Percentiles rank a stretch among this genome's conserved stretches.
Evolutionary conservation across 1,140 invertebrate species (phyloP).

Genomic region (Drosophila bocki): DNA sequence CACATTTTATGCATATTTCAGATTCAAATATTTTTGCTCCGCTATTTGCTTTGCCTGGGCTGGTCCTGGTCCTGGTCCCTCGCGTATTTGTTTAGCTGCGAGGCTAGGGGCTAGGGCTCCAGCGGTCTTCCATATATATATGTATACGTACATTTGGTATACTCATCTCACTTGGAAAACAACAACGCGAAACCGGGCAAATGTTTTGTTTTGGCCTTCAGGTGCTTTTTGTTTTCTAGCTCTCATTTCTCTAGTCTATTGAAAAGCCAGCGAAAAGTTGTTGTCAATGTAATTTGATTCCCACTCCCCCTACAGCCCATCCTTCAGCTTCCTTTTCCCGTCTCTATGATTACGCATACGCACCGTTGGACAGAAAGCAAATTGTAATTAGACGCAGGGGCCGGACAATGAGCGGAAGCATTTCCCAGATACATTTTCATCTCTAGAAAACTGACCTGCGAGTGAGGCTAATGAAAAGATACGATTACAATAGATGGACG

Average conservation of each 20-base stretch:
- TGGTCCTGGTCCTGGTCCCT: conserved; percentile 28
- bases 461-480: conserved; percentile 9
- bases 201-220: conserved; percentile 29
- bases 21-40: conserved; percentile 55
- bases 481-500: neutral
- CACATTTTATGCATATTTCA: conserved; percentile 75
- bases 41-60: conserved; percentile 50
- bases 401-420: conserved; percentile 40
- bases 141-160: neutral
- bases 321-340: conserved; percentile 24
- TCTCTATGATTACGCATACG: conserved; percentile 69
- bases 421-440: conserved; percentile 13
- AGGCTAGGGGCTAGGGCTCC: conserved; percentile 9
- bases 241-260: conserved; percentile 10
- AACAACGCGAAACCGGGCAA: conserved; percentile 6
- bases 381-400: conserved; percentile 70
- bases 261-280: conserved; percentile 36
- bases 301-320: conserved; percentile 6
- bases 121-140: neutral
- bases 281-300: conserved; percentile 74
- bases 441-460: conserved; percentile 15
- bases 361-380: conserved; percentile 63
- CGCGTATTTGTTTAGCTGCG: conserved; percentile 48
- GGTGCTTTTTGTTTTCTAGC: conserved; percentile 40
- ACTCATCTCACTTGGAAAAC: neutral